phyloP scores from a whole-genome alignment of 2,888 invertebrate species.

The Beris chalybata region DNA sequence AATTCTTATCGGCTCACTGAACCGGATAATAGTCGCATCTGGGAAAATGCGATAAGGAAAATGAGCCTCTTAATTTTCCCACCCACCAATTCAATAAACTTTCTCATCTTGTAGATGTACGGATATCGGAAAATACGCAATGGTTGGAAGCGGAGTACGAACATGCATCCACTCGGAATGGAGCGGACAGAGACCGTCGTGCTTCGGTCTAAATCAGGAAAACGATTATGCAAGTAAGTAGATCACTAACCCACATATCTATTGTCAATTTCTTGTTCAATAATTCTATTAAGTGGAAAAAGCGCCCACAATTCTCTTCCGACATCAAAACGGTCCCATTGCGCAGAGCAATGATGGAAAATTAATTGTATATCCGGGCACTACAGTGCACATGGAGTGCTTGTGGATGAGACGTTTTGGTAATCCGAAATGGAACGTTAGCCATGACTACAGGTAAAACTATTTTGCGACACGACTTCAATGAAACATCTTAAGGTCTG shows the following conservation, averaged over 20 bases:
- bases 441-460: slow-evolving; percentile 61
- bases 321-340: slow-evolving; percentile 80
- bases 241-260: background rate
- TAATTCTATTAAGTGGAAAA: slow-evolving; percentile 68
- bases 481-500: slow-evolving; percentile 25
- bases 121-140: slow-evolving; percentile 84
- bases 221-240: slow-evolving; percentile 81
- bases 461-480: background rate
- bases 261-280: background rate
- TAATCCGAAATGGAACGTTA: slow-evolving; percentile 81
- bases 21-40: slow-evolving; percentile 25
- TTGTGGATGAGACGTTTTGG: slow-evolving; percentile 85
- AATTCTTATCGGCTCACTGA: slow-evolving; percentile 9
- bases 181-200: slow-evolving; percentile 77
- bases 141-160: slow-evolving; percentile 74
- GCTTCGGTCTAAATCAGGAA: slow-evolving; percentile 81
- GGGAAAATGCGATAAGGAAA: slow-evolving; percentile 25
- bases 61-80: slow-evolving; percentile 1
- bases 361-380: slow-evolving; percentile 82
- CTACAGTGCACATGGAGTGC: slow-evolving; percentile 85
- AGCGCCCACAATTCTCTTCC: slow-evolving; percentile 80
- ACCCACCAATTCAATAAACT: background rate
- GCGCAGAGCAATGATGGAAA: slow-evolving; percentile 86
- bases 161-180: slow-evolving; percentile 78
- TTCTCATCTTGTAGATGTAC: slow-evolving; percentile 62